phyloP scores from a whole-genome alignment of 2,888 invertebrate genomes.

The Boloria euphrosyne region DNA sequence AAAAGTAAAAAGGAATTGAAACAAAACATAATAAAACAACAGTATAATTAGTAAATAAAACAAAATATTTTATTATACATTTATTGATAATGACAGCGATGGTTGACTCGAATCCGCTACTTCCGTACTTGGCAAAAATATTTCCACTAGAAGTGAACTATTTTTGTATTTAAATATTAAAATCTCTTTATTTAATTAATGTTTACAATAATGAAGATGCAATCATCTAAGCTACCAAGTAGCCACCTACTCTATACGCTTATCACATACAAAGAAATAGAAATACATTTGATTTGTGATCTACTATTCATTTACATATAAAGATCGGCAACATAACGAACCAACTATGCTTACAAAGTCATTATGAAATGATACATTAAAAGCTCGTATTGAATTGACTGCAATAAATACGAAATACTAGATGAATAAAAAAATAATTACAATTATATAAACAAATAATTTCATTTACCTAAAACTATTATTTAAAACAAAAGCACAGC shows the following conservation, averaged over 20 bases:
- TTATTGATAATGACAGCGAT: constrained; percentile 82
- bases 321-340: constrained; percentile 70
- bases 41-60: constrained; percentile 34
- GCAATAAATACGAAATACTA: constrained; percentile 76
- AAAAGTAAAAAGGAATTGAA: background rate
- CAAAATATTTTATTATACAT: constrained; percentile 74
- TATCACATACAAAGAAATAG: constrained; percentile 70
- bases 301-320: constrained; percentile 61
- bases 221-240: constrained; percentile 74
- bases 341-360: constrained; percentile 58
- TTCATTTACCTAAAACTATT: constrained; percentile 76
- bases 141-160: constrained; percentile 79
- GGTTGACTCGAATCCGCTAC: constrained; percentile 79
- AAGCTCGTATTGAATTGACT: constrained; percentile 70
- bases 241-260: constrained; percentile 67
- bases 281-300: constrained; percentile 73
- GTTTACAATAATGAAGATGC: constrained; percentile 71
- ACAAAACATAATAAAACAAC: constrained; percentile 23
- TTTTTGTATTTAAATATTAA: constrained; percentile 77
- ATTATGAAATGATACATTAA: constrained; percentile 55
- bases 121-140: constrained; percentile 76
- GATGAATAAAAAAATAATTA: constrained; percentile 61
- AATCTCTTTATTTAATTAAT: constrained; percentile 69
- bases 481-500: constrained; percentile 82
- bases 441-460: constrained; percentile 68